Evolutionary conservation across 2,797 vertebrate species (phyloP).

Genomic region (Chiloscyllium punctatum): DNA sequence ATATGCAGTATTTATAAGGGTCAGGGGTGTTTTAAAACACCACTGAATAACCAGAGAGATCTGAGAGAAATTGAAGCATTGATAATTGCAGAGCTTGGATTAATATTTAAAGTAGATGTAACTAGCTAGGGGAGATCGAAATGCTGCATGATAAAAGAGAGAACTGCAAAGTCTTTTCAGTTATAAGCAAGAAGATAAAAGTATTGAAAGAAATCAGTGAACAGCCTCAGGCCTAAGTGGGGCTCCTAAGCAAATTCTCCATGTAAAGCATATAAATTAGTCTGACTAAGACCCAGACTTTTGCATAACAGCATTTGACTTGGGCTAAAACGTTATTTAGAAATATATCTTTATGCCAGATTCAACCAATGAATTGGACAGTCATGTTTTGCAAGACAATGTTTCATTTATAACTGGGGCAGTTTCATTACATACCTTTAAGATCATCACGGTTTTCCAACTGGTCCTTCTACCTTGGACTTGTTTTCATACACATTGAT

Average conservation of each 20-base stretch:
- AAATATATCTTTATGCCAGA: background rate
- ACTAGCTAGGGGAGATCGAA: slow-evolving; percentile 29
- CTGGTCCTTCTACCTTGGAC: background rate
- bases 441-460: background rate
- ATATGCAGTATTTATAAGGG: slow-evolving; percentile 32
- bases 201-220: slow-evolving; percentile 10
- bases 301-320: slow-evolving; percentile 24
- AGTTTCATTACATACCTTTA: background rate
- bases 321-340: background rate
- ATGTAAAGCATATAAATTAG: slow-evolving; percentile 33
- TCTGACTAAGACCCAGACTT: background rate
- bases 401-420: background rate
- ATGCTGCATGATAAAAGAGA: background rate
- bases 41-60: slow-evolving; percentile 29
- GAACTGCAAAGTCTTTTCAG: slow-evolving; percentile 27
- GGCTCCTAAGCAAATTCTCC: slow-evolving; percentile 7
- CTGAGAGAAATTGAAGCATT: slow-evolving; percentile 30
- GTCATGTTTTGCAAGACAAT: slow-evolving; percentile 4
- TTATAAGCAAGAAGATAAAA: slow-evolving; percentile 13
- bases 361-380: background rate
- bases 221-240: background rate
- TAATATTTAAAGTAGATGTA: slow-evolving; percentile 37
- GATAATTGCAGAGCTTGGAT: slow-evolving; percentile 37
- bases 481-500: background rate
- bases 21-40: slow-evolving; percentile 27